Percentiles rank a stretch among this genome's conserved stretches.
Conservation (phyloP, 1,140 invertebrate species). For the Ganaspis sp. region DNA sequence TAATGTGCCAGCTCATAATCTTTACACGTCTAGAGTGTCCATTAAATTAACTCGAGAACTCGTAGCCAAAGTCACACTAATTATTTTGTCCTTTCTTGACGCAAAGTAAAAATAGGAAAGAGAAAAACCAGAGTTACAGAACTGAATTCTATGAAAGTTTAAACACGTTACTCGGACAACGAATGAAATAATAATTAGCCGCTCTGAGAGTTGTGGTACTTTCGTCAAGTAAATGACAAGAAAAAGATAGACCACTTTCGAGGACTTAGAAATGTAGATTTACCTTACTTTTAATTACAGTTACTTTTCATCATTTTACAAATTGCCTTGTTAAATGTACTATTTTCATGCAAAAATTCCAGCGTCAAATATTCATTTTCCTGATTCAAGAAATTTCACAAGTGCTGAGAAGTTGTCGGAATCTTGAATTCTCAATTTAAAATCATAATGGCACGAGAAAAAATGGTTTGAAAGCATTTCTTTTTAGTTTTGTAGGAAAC, state of each 20-base stretch:
- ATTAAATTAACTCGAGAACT: background rate
- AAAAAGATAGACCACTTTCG: background rate
- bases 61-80: background rate
- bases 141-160: constrained; percentile 2
- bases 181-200: background rate
- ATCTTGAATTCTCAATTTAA: no score
- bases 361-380: no score
- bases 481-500: no score
- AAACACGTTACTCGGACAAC: background rate
- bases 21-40: background rate
- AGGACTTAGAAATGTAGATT: background rate
- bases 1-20: background rate
- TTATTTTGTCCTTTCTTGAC: background rate
- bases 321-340: no score
- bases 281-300: background rate
- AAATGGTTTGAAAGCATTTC: no score
- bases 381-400: no score
- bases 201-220: background rate
- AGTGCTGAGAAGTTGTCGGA: no score
- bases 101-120: background rate
- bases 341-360: no score
- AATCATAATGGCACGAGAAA: no score
- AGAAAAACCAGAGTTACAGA: background rate
- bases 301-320: background rate
- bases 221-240: background rate